These are phyloP conservation scores for Psephotus haematonotus DNA, from an alignment of 2,113 vertebrate species.

Conservation along the genomic window DNA sequence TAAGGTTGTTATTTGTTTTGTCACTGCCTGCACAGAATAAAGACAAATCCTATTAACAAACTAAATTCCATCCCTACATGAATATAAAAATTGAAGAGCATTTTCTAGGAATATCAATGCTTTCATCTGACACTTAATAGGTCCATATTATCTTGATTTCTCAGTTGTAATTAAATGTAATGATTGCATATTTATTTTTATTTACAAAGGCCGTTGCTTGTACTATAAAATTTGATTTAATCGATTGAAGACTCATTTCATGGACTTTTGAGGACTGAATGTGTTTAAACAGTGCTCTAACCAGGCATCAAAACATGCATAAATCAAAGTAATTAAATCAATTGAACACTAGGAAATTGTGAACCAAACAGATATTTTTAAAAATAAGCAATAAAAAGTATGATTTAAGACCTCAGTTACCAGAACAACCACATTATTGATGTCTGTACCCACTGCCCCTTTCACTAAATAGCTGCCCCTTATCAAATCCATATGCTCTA, in stretches of 20 bases:
- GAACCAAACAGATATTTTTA: not conserved
- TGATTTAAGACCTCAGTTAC: not conserved
- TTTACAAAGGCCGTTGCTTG: conserved; percentile 48
- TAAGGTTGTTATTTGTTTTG: not conserved
- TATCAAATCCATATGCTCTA: not conserved
- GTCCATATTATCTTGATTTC: conserved; percentile 34
- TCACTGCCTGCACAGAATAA: not conserved
- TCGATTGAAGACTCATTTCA: conserved; percentile 53
- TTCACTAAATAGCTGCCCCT: not conserved
- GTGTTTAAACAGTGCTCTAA: conserved; percentile 40
- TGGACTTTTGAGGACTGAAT: conserved; percentile 24
- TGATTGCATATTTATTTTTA: conserved; percentile 51
- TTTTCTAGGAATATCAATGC: conserved; percentile 19
- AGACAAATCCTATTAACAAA: conserved; percentile 3
- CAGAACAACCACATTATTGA: not conserved
- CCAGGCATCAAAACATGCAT: conserved; percentile 48
- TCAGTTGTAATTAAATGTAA: conserved; percentile 54
- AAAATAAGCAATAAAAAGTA: not conserved
- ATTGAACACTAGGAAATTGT: conserved; percentile 11
- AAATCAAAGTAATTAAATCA: conserved; percentile 56
- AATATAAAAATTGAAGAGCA: not conserved
- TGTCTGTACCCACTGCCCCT: not conserved
- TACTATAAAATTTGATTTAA: conserved; percentile 62
- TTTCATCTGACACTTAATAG: conserved; percentile 24
- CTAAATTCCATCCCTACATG: not conserved